Conservation (phyloP, 2,113 vertebrate genomes). For the Hippocampus barbouri region DNA sequence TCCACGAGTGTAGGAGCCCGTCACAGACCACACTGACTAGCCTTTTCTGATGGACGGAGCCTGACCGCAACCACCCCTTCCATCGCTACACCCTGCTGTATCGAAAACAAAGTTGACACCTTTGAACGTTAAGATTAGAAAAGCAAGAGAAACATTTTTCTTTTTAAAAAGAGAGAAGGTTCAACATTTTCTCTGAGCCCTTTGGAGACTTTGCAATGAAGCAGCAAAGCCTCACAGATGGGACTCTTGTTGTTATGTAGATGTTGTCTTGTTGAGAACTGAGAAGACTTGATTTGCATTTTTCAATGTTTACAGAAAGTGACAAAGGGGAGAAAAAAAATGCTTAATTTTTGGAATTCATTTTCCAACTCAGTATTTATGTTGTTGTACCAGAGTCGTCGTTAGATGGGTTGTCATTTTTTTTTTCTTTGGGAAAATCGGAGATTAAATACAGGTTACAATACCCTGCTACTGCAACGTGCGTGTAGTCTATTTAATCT, state of each 20-base stretch:
- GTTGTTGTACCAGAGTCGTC: slow-evolving; percentile 91
- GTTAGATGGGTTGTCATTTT: slow-evolving; percentile 74
- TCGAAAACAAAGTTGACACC: slow-evolving; percentile 47
- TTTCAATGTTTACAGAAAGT: slow-evolving; percentile 73
- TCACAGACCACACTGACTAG: slow-evolving; percentile 97
- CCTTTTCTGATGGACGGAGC: slow-evolving; percentile 88
- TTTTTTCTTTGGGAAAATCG: slow-evolving; percentile 46
- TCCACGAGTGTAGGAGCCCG: slow-evolving; percentile 92
- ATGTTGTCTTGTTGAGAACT: slow-evolving; percentile 73
- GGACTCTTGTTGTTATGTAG: slow-evolving; percentile 65
- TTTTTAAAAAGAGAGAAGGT: slow-evolving; percentile 63
- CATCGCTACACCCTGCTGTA: slow-evolving; percentile 22
- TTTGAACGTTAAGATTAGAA: slow-evolving; percentile 47
- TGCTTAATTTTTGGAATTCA: slow-evolving; percentile 70
- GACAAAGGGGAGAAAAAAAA: slow-evolving; percentile 67
- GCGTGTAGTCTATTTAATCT: slow-evolving; percentile 82
- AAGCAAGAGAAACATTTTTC: slow-evolving; percentile 29
- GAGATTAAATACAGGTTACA: slow-evolving; percentile 76
- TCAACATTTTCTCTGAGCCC: slow-evolving; percentile 82
- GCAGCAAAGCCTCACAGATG: slow-evolving; percentile 78
- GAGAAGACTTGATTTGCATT: slow-evolving; percentile 77
- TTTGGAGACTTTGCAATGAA: slow-evolving; percentile 87
- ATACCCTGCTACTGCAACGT: slow-evolving; percentile 87
- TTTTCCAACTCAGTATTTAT: slow-evolving; percentile 90
- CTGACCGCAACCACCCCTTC: neutral